phyloP scores from a whole-genome alignment of 2,888 invertebrate genomes.

The Diloba caeruleocephala region DNA sequence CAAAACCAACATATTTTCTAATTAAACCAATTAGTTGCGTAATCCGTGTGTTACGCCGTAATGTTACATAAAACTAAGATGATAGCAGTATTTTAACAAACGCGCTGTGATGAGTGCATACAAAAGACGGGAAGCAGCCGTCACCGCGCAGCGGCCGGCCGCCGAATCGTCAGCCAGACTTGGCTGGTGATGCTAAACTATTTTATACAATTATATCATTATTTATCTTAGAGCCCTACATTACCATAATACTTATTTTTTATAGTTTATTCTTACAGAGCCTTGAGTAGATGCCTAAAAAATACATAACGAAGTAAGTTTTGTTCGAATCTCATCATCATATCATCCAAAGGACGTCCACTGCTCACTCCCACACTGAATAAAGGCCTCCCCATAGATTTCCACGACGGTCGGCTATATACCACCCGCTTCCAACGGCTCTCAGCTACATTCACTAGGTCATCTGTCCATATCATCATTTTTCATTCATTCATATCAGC shows the following conservation, averaged over 20 bases:
- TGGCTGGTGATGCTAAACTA: conserved; percentile 21
- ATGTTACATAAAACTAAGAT: conserved; percentile 40
- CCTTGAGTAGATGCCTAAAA: too few relatives aligned
- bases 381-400: too few relatives aligned
- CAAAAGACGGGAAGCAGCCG: conserved; percentile 78
- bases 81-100: conserved; percentile 44
- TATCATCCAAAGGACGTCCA: too few relatives aligned
- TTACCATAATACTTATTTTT: conserved; percentile 4
- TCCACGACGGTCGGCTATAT: too few relatives aligned
- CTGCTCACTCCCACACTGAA: too few relatives aligned
- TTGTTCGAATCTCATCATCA: too few relatives aligned
- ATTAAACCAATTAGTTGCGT: conserved; percentile 8
- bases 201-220: conserved; percentile 11
- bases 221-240: conserved; percentile 7
- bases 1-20: background rate
- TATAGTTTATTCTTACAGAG: too few relatives aligned
- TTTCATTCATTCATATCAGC: too few relatives aligned
- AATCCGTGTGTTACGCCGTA: conserved; percentile 5
- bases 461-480: too few relatives aligned
- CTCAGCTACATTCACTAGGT: too few relatives aligned
- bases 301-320: too few relatives aligned
- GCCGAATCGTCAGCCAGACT: conserved; percentile 11
- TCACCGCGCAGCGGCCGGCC: conserved; percentile 51
- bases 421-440: too few relatives aligned
- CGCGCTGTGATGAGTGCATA: conserved; percentile 56